phyloP scores from a whole-genome alignment of 2,888 invertebrate species.

The Lasioglossum pauxillum region DNA sequence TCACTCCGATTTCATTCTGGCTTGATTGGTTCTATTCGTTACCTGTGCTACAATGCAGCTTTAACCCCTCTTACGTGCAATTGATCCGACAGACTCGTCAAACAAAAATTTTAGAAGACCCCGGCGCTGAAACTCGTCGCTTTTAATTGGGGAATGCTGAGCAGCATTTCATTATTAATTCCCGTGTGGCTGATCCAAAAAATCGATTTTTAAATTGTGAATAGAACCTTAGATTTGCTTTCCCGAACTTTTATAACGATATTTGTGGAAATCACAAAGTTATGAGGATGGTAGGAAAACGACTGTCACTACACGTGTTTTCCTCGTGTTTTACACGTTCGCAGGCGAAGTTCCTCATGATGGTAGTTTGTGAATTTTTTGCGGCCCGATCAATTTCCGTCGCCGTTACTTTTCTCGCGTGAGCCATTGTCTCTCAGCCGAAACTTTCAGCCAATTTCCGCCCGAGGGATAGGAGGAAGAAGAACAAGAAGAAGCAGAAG shows the following conservation, averaged over 20 bases:
- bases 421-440: conserved; percentile 9
- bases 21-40: not conserved
- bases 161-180: too few relatives aligned
- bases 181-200: too few relatives aligned
- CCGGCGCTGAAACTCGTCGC: not conserved
- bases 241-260: too few relatives aligned
- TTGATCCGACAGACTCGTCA: not conserved
- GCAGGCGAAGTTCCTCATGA: not conserved
- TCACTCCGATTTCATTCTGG: not conserved
- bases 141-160: too few relatives aligned
- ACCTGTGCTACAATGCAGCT: not conserved
- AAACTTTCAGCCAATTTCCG: not conserved
- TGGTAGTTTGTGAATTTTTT: not conserved
- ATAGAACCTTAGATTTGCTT: too few relatives aligned
- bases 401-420: not conserved
- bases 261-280: too few relatives aligned
- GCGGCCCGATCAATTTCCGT: not conserved
- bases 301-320: too few relatives aligned
- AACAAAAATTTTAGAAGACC: not conserved
- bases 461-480: not conserved
- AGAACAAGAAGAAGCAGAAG: not conserved
- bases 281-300: too few relatives aligned
- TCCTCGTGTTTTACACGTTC: not conserved
- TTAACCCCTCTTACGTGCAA: not conserved
- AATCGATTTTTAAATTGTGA: too few relatives aligned